phyloP scores from a whole-genome alignment of 35 echinoderm and acorn worm species.

The Heliocidaris tuberculata region DNA sequence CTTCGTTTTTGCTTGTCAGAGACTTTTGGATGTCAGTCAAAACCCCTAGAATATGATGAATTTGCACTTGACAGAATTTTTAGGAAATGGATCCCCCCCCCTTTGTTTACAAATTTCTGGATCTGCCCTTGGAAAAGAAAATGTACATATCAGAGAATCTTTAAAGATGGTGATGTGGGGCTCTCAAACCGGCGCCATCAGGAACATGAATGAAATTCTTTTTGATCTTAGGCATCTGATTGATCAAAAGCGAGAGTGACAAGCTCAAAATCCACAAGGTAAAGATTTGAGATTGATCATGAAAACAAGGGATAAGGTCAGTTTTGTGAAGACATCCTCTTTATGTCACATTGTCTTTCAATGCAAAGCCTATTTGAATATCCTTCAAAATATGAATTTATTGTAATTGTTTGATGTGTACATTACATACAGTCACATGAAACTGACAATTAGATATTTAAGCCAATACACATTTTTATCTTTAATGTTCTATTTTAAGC shows the following conservation, averaged over 20 bases:
- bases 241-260: background rate
- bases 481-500: background rate
- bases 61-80: too few relatives aligned
- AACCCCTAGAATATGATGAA: too few relatives aligned
- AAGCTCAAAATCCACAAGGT: background rate
- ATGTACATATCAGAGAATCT: background rate
- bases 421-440: too few relatives aligned
- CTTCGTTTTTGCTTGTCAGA: too few relatives aligned
- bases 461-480: background rate
- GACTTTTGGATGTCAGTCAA: too few relatives aligned
- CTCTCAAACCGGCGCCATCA: background rate
- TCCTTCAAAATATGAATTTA: background rate
- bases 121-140: too few relatives aligned
- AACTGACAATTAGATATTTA: too few relatives aligned
- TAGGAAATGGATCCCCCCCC: too few relatives aligned
- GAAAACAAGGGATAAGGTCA: background rate
- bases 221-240: slow-evolving; percentile 8
- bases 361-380: background rate
- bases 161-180: background rate
- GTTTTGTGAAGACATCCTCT: background rate
- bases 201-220: background rate
- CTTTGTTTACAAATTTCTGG: too few relatives aligned
- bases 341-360: background rate
- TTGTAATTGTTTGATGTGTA: background rate
- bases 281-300: background rate